Base-by-base conservation (phyloP, 1,140 invertebrate genomes). In the Leptinotarsa undecemlineata region DNA sequence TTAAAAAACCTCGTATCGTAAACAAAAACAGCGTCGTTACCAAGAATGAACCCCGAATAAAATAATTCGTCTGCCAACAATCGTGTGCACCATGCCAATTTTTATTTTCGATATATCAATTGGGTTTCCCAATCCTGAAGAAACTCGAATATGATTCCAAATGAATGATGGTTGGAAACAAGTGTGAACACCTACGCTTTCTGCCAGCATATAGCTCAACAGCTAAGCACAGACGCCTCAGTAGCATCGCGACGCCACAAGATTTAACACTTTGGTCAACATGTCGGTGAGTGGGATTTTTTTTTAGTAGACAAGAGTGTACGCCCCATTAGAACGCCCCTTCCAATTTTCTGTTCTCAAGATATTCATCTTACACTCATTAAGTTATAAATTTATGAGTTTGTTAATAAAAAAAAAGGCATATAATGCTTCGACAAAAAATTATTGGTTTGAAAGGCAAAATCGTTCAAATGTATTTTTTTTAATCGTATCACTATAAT, bases 241-340 rank as follows among this genome's bases (percentile, higher is more conserved):
- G 76, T 75, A 77, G 48, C 83, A 78, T 82, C 81, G 76, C 82
- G 82, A 83, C 82, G 82, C 79, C 76, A 76, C 76, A 72, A 80
- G 72, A 73, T 77, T 77, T 73, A 78, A 76, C 73, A 73, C 77
- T 72, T 42, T 61, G 68, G 76, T 60, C 67, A 57, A 57, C 15
- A 80, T 83, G 81, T 77, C 82, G 72, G 82, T 84, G 82, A 83
- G 81, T 82, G 77, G 42, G 33, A 42, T 8, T 42, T 42, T 11
- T 33, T 42, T 42, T 42, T 11, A 11, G 8, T 42, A 42, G 33
- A 8, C 33, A 42, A 42, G 8, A 42, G 33, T 42, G 33, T 11
- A 42, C 33, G 33, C 26, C 26, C 26, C 26, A 33, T 33, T 33
- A 1, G 26, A 6, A 23, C 23, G 5, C 26, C 26, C 26, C 33